Evolutionary conservation across 1,140 invertebrate species (phyloP).

Genomic region (Mycetomoellerius zeteki): DNA sequence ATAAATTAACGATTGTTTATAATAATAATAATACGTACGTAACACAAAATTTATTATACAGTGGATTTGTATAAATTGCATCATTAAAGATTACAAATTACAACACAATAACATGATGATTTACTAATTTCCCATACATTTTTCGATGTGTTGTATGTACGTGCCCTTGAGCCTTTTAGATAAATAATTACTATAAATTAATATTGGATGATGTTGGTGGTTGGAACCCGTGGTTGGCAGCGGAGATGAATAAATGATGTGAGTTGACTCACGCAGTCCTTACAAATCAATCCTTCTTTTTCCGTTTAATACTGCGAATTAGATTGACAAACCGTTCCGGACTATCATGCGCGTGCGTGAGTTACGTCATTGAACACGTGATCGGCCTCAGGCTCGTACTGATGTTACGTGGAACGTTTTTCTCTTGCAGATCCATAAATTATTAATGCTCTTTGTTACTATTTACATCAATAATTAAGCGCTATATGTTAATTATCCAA

Average conservation of each 20-base stretch:
- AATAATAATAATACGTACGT: too few species aligned
- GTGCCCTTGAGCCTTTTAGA: too few species aligned
- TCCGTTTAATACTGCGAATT: slow-evolving; percentile 65
- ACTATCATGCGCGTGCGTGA: background rate
- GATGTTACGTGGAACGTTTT: background rate
- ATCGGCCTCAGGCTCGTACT: background rate
- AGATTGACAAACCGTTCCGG: slow-evolving; percentile 63
- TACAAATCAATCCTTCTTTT: slow-evolving; percentile 76
- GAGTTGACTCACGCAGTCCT: slow-evolving; percentile 52
- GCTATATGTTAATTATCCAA: too few species aligned
- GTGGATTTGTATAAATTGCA: too few species aligned
- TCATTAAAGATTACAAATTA: too few species aligned
- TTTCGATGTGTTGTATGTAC: too few species aligned
- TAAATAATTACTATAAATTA: too few species aligned
- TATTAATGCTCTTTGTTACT: background rate
- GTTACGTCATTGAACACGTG: background rate
- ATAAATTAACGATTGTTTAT: too few species aligned
- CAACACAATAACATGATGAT: too few species aligned
- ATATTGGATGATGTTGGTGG: too few species aligned
- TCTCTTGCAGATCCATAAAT: background rate
- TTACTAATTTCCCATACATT: too few species aligned
- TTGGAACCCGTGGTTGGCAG: background rate
- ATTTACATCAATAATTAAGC: background rate
- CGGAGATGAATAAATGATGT: background rate
- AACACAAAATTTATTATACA: too few species aligned